Base-by-base conservation (phyloP, 2,888 invertebrate genomes). In the Philonicus albiceps region DNA sequence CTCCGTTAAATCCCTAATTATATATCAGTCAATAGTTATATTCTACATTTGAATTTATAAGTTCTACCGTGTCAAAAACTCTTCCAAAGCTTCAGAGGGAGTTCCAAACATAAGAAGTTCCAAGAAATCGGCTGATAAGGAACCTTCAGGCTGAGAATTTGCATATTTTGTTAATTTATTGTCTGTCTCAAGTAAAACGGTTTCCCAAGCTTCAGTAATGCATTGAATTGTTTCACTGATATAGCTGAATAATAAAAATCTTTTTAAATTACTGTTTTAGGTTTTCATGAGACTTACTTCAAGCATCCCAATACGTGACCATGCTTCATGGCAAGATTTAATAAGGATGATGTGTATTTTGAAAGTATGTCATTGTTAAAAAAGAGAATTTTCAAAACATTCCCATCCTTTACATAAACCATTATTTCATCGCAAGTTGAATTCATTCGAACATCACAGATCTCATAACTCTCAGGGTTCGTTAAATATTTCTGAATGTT, bases 191-290 rank as follows among this genome's bases (percentile, higher is more conserved):
- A 98, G 91, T 53, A 98, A 93, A 90, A 98, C 97, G 88, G 97
- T 97, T 91, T 98, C 98, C 98, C 98, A 98, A 0, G 98, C 96
- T 92, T 98, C 98, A 55, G 94, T 95, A 88, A 98, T 96, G 7
- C 96, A 95, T 89, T 95, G 94, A 92, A 97, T 95, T 0, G 97
- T 96, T 89, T 95, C 95, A 86, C 95, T 95, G 43, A 97, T 92
- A 88, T 94, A 93, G 85, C 92, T 92, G 53, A 19, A 88, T n/a
- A 37, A 85, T 8, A 34, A n/a, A 76, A 8, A 34, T 16, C 11
- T 16, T 22, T 13, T 37, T 37, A 37, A 40, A 37, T n/a, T 76
- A 19, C 4, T 16, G 8, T 76, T 49, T 78, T 22, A 27, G 53
- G n/a, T 22, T 6, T 3, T 80, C 30, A 13, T 43, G 11, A 43